These are phyloP conservation scores for Eristalis tenax DNA, from an alignment of 2,888 invertebrate genomes.

Conservation along the genomic window DNA sequence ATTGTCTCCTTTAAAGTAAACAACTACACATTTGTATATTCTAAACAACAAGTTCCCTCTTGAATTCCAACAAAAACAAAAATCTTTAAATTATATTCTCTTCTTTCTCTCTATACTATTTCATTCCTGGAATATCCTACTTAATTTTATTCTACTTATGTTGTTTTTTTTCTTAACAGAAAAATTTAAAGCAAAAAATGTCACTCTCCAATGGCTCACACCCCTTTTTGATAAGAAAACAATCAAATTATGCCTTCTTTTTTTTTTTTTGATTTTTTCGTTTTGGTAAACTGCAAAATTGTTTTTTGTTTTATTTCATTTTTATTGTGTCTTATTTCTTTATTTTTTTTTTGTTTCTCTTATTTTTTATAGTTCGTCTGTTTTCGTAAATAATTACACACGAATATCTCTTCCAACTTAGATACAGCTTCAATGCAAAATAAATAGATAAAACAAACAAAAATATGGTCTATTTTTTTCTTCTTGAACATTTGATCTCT, in stretches of 20 bases:
- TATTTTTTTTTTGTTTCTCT: not conserved
- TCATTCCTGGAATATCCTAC: conserved; percentile 66
- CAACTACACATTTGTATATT: conserved; percentile 65
- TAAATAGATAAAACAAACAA: not conserved
- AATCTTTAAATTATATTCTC: conserved; percentile 12
- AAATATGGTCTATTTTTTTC: conserved; percentile 7
- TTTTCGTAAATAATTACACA: not conserved
- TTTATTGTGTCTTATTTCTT: conserved; percentile 31
- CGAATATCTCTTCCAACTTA: conserved; percentile 20
- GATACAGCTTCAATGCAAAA: conserved; percentile 1
- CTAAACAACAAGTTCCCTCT: conserved; percentile 71
- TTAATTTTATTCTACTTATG: conserved; percentile 36
- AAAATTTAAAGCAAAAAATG: not conserved
- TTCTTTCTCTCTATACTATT: conserved; percentile 64
- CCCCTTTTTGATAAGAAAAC: conserved; percentile 41
- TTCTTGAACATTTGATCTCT: not conserved
- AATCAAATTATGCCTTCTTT: conserved; percentile 10
- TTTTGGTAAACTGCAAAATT: conserved; percentile 12
- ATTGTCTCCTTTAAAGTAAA: conserved; percentile 45
- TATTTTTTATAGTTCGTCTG: not conserved
- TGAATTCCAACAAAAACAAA: conserved; percentile 65
- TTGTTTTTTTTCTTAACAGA: conserved; percentile 20
- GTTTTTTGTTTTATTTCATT: conserved; percentile 68
- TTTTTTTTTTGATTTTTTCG: not conserved
- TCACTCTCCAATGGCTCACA: conserved; percentile 60